Base-by-base conservation (phyloP, 2,797 vertebrate genomes). In the Nyctalus aviator region DNA sequence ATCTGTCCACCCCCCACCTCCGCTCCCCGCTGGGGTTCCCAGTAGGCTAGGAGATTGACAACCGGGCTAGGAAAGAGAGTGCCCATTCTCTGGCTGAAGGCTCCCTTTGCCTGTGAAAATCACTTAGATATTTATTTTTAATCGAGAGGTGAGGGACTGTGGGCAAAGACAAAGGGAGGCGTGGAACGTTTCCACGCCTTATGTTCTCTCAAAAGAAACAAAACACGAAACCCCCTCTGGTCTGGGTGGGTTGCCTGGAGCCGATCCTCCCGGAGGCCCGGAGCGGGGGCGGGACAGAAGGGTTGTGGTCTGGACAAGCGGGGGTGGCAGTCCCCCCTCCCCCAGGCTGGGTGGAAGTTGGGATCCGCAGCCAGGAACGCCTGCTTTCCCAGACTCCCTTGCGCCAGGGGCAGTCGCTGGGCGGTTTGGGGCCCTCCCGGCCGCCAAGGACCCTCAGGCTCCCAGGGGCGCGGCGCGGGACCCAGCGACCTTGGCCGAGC, bases 311-410 rank as follows among this genome's bases (percentile, higher is more conserved):
- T n/a, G 62, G 48, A 53, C 76, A 75, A 27, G 68, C 71, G 6
- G 21, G 72, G 41, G 32, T 25, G 53, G 3, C 32, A 6, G 71
- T 44, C 23, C 23, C 9, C 23, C 57, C 5, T 5, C 57, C 59
- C 20, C 4, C 5, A 46, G 46, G 53, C 55, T 8, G n/a, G 44
- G 32, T 13, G 27, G 37, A 30, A 85, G 50, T 94, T 32, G 5
- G 81, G 66, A 62, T 53, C 37, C n/a, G 72, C 79, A 0, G 11
- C 21, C 85, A 17, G 1, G 41, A 79, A 71, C 44, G 64, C 53
- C 53, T 2, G 37, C 53, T 69, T 66, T 94, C 86, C 94, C 78
- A 90, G 73, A 91, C 72, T 68, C 50, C 89, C 55, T 91, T 76
- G 84, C 35, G 44, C 62, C 9, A 0, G 4, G 44, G 68, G 59